Conservation (phyloP, 2,797 vertebrate species). For the Morelia viridis region DNA sequence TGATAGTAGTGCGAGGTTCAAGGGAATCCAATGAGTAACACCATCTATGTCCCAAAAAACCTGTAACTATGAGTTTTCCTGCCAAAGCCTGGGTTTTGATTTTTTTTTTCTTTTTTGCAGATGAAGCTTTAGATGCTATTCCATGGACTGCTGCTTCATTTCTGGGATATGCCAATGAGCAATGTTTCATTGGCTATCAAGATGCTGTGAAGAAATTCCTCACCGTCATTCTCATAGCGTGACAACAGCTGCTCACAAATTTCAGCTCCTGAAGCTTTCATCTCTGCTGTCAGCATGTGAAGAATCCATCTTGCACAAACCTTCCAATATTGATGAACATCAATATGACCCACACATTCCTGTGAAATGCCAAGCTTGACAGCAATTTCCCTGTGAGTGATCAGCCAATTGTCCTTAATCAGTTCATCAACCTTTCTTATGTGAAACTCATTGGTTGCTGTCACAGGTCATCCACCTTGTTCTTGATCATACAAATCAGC, state of each 20-base stretch:
- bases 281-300: not conserved
- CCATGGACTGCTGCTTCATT: not conserved
- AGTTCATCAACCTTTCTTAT: not conserved
- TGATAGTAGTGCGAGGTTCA: not conserved
- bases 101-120: not conserved
- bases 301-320: not conserved
- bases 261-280: not conserved
- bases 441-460: not conserved
- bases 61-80: not conserved
- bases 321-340: not conserved
- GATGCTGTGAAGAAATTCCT: not conserved
- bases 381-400: not conserved
- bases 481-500: not conserved
- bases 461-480: not conserved
- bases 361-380: not conserved
- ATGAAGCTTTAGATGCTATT: not conserved
- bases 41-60: not conserved
- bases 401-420: not conserved
- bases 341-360: not conserved
- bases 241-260: not conserved
- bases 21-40: not conserved
- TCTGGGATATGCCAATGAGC: not conserved
- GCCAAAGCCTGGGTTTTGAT: not conserved
- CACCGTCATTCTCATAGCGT: not conserved
- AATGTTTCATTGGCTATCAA: not conserved